Conservation (phyloP, 2,797 vertebrate species). For the Threskiornis aethiopicus region DNA sequence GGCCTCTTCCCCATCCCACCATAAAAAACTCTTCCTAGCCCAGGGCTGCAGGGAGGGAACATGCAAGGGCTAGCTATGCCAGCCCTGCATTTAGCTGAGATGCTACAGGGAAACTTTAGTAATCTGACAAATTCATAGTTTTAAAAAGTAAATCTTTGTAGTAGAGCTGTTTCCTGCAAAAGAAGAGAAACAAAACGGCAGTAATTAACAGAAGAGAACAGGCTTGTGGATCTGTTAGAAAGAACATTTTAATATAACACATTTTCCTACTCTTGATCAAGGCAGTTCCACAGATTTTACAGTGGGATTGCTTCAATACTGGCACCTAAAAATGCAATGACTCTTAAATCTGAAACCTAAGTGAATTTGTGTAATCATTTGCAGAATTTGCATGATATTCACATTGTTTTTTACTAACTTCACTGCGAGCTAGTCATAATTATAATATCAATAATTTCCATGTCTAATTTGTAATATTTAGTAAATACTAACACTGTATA, state of each 20-base stretch:
- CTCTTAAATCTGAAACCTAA: neutral
- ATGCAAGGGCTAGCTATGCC: neutral
- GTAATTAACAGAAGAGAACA: neutral
- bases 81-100: neutral
- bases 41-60: neutral
- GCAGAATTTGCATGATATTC: neutral
- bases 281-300: neutral
- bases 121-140: neutral
- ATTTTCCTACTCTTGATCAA: neutral
- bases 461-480: neutral
- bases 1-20: neutral
- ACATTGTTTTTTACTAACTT: neutral
- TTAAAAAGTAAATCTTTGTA: neutral
- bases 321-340: neutral
- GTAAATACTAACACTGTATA: neutral
- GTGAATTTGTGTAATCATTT: neutral
- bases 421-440: neutral
- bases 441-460: neutral
- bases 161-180: constrained; percentile 6
- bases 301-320: neutral
- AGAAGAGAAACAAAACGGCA: neutral
- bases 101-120: neutral
- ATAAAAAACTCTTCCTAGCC: neutral
- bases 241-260: neutral
- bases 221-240: neutral